phyloP scores from a whole-genome alignment of 2,797 vertebrate species.

The Gastrophryne carolinensis region DNA sequence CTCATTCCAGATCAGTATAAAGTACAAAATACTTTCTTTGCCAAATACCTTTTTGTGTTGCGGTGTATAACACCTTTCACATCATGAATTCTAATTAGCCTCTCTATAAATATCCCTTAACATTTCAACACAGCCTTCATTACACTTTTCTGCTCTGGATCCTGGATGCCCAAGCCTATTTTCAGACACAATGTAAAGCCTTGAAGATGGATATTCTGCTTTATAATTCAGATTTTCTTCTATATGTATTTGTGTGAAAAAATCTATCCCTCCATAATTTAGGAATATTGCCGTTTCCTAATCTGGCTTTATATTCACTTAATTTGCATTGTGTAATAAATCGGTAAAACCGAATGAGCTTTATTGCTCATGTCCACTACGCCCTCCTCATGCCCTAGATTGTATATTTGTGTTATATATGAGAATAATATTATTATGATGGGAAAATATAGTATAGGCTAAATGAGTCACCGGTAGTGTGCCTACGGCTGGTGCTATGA shows the following conservation, averaged over 20 bases:
- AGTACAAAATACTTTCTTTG: too few species aligned
- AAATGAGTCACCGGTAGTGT: slow-evolving; percentile 41
- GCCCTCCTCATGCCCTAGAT: not conserved
- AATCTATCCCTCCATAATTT: slow-evolving; percentile 1
- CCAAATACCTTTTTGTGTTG: too few species aligned
- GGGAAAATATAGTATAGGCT: slow-evolving; percentile 7
- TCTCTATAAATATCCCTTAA: too few species aligned
- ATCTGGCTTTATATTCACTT: slow-evolving; percentile 35
- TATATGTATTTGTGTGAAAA: slow-evolving; percentile 14
- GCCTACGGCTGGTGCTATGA: slow-evolving; percentile 26
- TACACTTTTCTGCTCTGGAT: too few species aligned
- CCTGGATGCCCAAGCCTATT: not conserved
- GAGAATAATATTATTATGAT: slow-evolving; percentile 12
- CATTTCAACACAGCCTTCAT: too few species aligned
- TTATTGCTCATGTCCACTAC: slow-evolving; percentile 26
- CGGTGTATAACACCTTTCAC: too few species aligned
- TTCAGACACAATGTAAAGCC: not conserved
- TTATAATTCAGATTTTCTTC: slow-evolving; percentile 4
- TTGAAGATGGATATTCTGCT: not conserved
- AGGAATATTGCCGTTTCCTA: slow-evolving; percentile 37
- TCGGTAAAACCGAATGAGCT: slow-evolving; percentile 8
- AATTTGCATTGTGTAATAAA: slow-evolving; percentile 47
- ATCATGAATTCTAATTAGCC: too few species aligned
- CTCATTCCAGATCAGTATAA: too few species aligned
- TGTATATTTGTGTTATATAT: slow-evolving; percentile 22